Evolutionary conservation across 2,888 invertebrate species (phyloP).

Genomic region (Caenorhabditis becei): DNA sequence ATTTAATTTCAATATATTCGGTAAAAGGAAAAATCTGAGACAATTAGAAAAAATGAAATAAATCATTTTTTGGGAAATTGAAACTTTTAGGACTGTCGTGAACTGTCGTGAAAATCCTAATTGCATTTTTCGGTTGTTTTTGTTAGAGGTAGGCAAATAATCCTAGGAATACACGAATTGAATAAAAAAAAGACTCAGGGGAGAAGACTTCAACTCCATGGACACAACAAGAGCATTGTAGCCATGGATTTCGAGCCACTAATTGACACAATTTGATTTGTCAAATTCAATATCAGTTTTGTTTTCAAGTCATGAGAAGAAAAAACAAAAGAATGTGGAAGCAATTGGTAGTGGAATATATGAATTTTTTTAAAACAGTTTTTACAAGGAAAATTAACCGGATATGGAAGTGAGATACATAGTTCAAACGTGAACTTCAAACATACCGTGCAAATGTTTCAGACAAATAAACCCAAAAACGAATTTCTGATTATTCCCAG

Average conservation of each 20-base stretch:
- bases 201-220: constrained; percentile 24
- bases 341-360: not conserved
- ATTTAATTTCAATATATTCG: no score
- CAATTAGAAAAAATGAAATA: no score
- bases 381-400: no score
- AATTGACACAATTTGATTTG: constrained; percentile 47
- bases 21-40: no score
- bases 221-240: constrained; percentile 28
- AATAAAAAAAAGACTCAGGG: not conserved
- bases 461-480: constrained; percentile 12
- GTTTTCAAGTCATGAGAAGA: no score
- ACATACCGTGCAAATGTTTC: constrained; percentile 19
- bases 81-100: no score
- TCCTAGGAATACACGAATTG: not conserved
- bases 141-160: not conserved
- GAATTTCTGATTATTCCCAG: constrained; percentile 41
- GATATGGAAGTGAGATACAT: constrained; percentile 6
- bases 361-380: no score
- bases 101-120: no score
- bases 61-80: no score
- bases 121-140: not conserved
- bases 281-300: no score
- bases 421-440: not conserved
- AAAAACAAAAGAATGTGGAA: no score
- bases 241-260: constrained; percentile 24